Percentiles rank a stretch among this genome's conserved stretches.
These are phyloP conservation scores for Calvadosia cruxmelitensis DNA, from an alignment of 30 jellyfish, hydroid and myxozoan species.

Conservation along the genomic window DNA sequence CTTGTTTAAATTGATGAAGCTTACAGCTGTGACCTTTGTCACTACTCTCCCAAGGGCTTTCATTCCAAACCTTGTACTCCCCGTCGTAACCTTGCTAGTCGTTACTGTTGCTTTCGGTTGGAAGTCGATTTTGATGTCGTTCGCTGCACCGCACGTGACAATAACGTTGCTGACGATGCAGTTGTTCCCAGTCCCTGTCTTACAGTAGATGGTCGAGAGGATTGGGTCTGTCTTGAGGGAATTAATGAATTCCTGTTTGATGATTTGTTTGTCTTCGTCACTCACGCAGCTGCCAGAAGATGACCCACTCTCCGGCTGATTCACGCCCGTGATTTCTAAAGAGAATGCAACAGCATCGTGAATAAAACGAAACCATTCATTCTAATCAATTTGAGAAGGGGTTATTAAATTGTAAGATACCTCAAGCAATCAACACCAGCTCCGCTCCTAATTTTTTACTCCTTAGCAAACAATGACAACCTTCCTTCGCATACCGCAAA, in stretches of 20 bases:
- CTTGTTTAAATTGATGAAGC: no score
- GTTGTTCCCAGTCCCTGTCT: neutral
- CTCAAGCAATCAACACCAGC: no score
- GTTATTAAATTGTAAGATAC: no score
- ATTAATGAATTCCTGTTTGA: neutral
- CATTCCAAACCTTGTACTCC: neutral
- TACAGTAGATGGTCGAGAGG: neutral
- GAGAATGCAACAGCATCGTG: no score
- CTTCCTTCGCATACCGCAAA: no score
- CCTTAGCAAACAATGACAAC: no score
- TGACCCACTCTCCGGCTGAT: neutral
- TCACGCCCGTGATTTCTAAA: neutral
- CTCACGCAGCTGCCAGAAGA: neutral
- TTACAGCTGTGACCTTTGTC: no score
- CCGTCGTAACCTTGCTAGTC: neutral
- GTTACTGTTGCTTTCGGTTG: neutral
- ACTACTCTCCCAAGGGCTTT: no score
- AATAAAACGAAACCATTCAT: no score
- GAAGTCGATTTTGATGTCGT: neutral
- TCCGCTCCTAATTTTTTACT: no score
- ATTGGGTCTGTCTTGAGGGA: neutral
- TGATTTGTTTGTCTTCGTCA: neutral
- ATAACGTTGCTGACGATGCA: neutral
- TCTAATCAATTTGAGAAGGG: no score
- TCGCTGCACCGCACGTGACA: neutral